Percentiles rank a stretch among this genome's conserved stretches.
phyloP scores from a whole-genome alignment of 1,140 invertebrate species.

The Brachionus sp. region DNA sequence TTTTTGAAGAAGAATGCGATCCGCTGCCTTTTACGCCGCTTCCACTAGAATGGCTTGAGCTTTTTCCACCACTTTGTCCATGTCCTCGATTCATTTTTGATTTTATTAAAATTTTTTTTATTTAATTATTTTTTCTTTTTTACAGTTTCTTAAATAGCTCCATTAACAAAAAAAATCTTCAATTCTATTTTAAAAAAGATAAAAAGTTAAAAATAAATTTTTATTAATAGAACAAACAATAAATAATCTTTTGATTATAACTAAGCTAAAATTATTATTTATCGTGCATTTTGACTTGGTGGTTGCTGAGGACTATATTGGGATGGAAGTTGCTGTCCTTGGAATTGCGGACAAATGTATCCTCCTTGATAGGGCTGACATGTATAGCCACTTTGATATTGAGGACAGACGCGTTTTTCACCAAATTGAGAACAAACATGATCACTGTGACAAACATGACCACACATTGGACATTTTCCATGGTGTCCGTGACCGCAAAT shows the following conservation, averaged over 20 bases:
- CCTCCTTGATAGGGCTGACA: not conserved
- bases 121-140: not conserved
- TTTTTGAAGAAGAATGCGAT: not conserved
- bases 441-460: not conserved
- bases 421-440: not conserved
- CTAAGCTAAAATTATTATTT: no score
- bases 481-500: not conserved
- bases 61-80: not conserved
- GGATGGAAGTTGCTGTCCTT: not conserved
- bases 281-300: no score
- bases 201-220: no score
- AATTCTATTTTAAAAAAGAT: no score
- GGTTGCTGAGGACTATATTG: not conserved
- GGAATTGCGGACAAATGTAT: not conserved
- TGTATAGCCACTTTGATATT: not conserved
- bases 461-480: not conserved
- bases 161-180: no score
- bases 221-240: no score
- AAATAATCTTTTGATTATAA: no score
- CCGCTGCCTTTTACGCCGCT: not conserved
- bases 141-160: not conserved
- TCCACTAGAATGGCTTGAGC: not conserved
- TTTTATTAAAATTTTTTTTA: not conserved
- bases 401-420: not conserved
- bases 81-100: not conserved